A percentile compares a stretch with the other conserved stretches of the same genome.
phyloP scores from a whole-genome alignment of 2,888 invertebrate genomes.

The Galerucella calmariensis region DNA sequence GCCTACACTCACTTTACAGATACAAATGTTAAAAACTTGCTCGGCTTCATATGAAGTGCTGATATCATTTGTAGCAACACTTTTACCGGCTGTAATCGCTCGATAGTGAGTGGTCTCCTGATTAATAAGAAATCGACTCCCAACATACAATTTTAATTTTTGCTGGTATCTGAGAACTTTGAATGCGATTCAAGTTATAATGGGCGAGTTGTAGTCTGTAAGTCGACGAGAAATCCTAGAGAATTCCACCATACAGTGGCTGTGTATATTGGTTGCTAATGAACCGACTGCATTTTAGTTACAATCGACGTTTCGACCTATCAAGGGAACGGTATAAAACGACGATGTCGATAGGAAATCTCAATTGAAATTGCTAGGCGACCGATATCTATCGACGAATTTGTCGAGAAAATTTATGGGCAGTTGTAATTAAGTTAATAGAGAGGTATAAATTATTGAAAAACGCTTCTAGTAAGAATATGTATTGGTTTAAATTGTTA shows the following conservation, averaged over 20 bases:
- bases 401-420: constrained; percentile 16
- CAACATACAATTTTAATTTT: no score
- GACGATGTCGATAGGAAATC: constrained; percentile 22
- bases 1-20: no score
- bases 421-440: constrained; percentile 15
- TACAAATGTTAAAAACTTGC: no score
- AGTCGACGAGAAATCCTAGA: background rate
- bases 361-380: constrained; percentile 19
- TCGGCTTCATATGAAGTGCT: no score
- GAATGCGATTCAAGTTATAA: no score
- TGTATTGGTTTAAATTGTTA: background rate
- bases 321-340: constrained; percentile 19
- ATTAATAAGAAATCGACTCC: no score
- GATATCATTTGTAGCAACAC: no score
- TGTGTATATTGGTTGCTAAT: constrained; percentile 24
- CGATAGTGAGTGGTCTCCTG: no score
- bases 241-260: constrained; percentile 6
- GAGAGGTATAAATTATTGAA: constrained; percentile 8
- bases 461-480: background rate
- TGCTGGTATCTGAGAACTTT: no score
- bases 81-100: no score
- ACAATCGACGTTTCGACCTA: constrained; percentile 14
- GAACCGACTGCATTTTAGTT: constrained; percentile 27
- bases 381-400: constrained; percentile 18
- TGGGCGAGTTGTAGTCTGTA: constrained; percentile 3